Evolutionary conservation across 2,797 vertebrate species (phyloP).

Genomic region (Smutsia gigantea): DNA sequence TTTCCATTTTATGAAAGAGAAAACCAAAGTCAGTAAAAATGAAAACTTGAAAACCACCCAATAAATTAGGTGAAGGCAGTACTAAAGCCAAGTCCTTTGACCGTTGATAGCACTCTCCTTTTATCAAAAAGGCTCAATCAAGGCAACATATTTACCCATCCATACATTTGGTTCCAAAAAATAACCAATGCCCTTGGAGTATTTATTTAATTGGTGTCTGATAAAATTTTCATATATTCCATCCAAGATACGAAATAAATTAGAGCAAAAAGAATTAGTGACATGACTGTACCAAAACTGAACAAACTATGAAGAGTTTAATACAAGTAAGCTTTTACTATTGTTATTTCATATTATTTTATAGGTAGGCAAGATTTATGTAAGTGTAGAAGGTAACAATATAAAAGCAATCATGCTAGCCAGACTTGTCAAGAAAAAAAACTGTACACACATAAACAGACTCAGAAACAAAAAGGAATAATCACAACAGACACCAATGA

Average conservation of each 20-base stretch:
- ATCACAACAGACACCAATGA: too few relatives aligned
- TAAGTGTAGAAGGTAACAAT: neutral
- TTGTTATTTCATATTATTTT: neutral
- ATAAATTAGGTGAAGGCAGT: neutral
- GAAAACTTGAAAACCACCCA: neutral
- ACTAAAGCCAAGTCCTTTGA: neutral
- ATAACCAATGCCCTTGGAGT: neutral
- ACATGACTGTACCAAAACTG: too few relatives aligned
- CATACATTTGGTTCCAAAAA: neutral
- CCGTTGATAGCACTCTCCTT: rapidly evolving
- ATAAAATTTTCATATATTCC: neutral
- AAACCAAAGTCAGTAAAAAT: neutral
- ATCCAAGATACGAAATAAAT: neutral
- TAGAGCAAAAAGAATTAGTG: neutral
- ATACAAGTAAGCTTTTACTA: neutral
- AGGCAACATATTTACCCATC: neutral
- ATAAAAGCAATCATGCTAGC: neutral
- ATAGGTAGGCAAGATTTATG: neutral
- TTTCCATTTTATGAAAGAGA: neutral
- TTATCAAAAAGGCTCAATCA: neutral
- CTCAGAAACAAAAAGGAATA: too few relatives aligned
- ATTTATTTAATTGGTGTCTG: neutral
- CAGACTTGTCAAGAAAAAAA: too few relatives aligned
- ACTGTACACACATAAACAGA: too few relatives aligned
- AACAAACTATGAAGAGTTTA: neutral